These are phyloP conservation scores for Aphis craccivora DNA, from an alignment of 1,140 invertebrate genomes.

Conservation along the genomic window DNA sequence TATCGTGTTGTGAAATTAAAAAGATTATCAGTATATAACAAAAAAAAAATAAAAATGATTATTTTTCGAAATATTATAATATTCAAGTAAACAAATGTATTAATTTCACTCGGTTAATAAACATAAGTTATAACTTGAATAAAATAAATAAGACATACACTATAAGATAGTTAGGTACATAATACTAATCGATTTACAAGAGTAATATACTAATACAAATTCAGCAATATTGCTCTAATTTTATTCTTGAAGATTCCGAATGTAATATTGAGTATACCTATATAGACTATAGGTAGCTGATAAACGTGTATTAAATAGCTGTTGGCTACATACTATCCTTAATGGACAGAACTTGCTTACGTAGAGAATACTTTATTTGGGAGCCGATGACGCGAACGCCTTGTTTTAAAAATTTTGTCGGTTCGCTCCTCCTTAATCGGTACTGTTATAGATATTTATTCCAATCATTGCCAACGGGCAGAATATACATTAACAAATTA, in stretches of 20 bases:
- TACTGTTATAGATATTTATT: conserved; percentile 36
- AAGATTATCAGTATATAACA: neutral
- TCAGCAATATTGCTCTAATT: conserved; percentile 3
- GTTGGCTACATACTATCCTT: neutral
- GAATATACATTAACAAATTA: conserved; percentile 39
- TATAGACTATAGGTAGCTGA: neutral
- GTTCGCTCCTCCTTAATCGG: neutral
- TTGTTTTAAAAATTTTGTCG: neutral
- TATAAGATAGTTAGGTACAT: neutral
- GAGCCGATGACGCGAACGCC: conserved; percentile 14
- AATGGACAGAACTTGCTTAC: neutral
- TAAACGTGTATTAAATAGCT: neutral
- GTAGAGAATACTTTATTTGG: conserved; percentile 24
- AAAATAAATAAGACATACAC: neutral
- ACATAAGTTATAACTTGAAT: neutral
- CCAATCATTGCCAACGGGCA: conserved; percentile 5
- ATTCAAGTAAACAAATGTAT: neutral
- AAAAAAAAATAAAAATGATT: neutral
- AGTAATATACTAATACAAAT: neutral
- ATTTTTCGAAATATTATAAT: neutral
- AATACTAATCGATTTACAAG: neutral
- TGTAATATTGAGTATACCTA: neutral
- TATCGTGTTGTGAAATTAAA: neutral
- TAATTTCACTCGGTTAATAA: neutral
- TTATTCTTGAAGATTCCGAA: neutral